Base-by-base conservation (phyloP, 2,797 vertebrate genomes). In the Garrulus glandarius region DNA sequence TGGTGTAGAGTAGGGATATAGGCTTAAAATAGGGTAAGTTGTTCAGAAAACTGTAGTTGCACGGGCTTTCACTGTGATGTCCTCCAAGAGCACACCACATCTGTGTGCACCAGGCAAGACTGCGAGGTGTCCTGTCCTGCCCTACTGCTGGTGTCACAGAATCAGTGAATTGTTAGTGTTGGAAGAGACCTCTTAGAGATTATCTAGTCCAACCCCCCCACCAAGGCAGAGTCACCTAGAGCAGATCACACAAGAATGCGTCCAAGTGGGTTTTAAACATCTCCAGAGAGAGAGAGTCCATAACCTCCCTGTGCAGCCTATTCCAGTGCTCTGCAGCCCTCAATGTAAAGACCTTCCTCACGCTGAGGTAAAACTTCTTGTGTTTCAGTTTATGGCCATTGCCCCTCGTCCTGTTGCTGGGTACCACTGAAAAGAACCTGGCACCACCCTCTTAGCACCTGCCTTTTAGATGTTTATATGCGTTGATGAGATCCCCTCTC, bases 21-120 rank as follows among this genome's bases (percentile, higher is more conserved):
- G 9, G 8, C 13, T 70, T 56, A 30, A 67, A 34, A 44, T 12
- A 4, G 1, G 9, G 15, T 1, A 43, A n/a, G 6, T 37, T 11
- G 6, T 27, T 57, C 19, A 50, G 13, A 53, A 88, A 59, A 36
- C 11, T 29, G 2, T 8, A 20, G 13, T 6, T 67, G 22, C 20
- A 24, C 63, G 12, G 39, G 11, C 24, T 63, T 43, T 5, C 4
- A 15, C n/a, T 3, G 0, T 2, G 0, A 19, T 0, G 8, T 5
- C 22, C 26, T 37, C 39, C 29, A n/a, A 29, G 5, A 30, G 37
- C n/a, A 47, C 1, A 3, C 5, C 8, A 4, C 10, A 22, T 5
- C 8, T 1, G 1, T 1, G 6, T 1, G 8, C 30, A 16, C 14
- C n/a, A n/a, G 32, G 26, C n/a, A 44, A 41, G 11, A 13, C 9